A percentile compares a stretch with the other conserved stretches of the same genome.
phyloP scores from a whole-genome alignment of 1,140 invertebrate species.

The Papilio polyxenes region DNA sequence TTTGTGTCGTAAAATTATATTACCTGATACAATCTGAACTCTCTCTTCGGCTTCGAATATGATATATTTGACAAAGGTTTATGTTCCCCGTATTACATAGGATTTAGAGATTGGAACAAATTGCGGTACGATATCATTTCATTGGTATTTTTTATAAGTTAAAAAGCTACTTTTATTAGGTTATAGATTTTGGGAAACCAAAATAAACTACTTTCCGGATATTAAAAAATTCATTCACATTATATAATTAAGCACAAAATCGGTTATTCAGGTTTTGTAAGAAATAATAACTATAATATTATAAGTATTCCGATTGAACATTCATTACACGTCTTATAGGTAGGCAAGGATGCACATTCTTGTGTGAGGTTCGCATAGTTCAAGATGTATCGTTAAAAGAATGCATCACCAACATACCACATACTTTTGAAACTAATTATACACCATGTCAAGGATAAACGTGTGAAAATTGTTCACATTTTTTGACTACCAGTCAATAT shows the following conservation, averaged over 20 bases:
- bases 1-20: slow-evolving; percentile 13
- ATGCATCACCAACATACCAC: neutral
- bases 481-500: neutral
- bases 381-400: neutral
- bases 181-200: neutral
- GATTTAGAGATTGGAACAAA: slow-evolving; percentile 20
- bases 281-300: neutral
- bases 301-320: neutral
- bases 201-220: neutral
- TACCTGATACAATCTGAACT: slow-evolving; percentile 8
- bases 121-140: slow-evolving; percentile 20
- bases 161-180: neutral
- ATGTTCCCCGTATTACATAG: neutral
- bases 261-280: neutral
- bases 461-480: neutral
- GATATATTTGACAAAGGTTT: slow-evolving; percentile 21
- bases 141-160: neutral
- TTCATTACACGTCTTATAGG: neutral
- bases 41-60: neutral
- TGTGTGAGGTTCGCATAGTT: slow-evolving; percentile 21
- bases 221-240: neutral
- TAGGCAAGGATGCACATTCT: slow-evolving; percentile 16
- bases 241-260: neutral
- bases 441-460: neutral
- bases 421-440: neutral